A percentile compares a stretch with the other conserved stretches of the same genome.
phyloP scores from a whole-genome alignment of 2,888 invertebrate species.

The Cybosia mesomella region DNA sequence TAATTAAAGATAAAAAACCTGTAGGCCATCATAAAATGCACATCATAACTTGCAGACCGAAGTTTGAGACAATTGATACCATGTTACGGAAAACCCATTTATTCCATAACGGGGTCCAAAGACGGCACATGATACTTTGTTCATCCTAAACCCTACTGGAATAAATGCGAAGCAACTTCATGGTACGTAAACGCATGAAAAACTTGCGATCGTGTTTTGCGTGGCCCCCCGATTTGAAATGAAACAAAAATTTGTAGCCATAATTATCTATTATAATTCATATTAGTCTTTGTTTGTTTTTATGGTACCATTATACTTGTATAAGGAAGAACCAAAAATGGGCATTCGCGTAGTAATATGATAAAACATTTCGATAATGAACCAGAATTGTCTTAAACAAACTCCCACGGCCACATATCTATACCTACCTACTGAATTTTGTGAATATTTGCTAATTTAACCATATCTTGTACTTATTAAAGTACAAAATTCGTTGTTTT shows the following conservation, averaged over 20 bases:
- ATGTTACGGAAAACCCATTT: too few relatives aligned
- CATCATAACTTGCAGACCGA: too few relatives aligned
- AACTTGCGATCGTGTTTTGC: too few relatives aligned
- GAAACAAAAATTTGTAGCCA: neutral
- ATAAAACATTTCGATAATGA: slow-evolving; percentile 10
- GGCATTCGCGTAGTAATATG: neutral
- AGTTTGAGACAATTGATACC: too few relatives aligned
- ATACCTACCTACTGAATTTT: slow-evolving; percentile 12
- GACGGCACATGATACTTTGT: too few relatives aligned
- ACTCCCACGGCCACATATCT: slow-evolving; percentile 33
- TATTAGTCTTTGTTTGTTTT: neutral
- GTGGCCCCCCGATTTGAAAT: neutral
- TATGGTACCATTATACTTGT: neutral
- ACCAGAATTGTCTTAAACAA: slow-evolving; percentile 24
- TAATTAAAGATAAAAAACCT: too few relatives aligned
- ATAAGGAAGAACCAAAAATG: neutral
- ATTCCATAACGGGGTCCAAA: too few relatives aligned
- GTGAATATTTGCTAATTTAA: neutral
- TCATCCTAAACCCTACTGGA: too few relatives aligned
- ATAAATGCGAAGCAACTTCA: too few relatives aligned
- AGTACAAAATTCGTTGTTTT: neutral
- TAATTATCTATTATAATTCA: neutral
- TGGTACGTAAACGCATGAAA: too few relatives aligned
- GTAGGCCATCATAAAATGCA: too few relatives aligned
- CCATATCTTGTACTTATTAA: neutral